Conservation (phyloP, 2,113 vertebrate genomes). For the Edolisoma coerulescens region DNA sequence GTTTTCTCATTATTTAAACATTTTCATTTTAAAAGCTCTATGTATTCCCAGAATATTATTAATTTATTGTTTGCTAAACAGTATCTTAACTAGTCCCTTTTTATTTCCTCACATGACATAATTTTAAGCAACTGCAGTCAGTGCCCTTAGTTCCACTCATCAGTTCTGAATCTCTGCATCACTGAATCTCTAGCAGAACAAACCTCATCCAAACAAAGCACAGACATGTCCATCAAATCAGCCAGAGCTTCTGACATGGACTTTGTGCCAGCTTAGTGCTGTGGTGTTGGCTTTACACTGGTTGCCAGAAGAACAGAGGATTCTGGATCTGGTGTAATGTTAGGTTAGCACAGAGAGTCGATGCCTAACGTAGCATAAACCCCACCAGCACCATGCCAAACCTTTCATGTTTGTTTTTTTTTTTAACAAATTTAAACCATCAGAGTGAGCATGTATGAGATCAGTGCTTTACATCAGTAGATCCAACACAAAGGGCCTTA, state of each 20-base stretch:
- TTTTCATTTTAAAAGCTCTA: not conserved
- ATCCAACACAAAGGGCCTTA: not conserved
- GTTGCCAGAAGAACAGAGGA: not conserved
- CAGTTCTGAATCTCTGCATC: not conserved
- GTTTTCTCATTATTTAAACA: conserved; percentile 12
- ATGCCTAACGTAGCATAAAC: not conserved
- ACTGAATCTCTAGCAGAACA: not conserved
- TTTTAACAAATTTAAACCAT: not conserved
- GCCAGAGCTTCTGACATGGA: not conserved
- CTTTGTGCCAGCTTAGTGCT: not conserved
- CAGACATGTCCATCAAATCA: not conserved
- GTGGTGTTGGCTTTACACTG: not conserved
- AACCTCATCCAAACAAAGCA: not conserved
- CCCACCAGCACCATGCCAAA: not conserved
- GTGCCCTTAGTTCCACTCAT: not conserved
- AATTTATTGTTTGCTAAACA: conserved; percentile 10
- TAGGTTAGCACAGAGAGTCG: not conserved
- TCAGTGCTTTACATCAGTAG: not conserved
- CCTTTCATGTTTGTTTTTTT: fast-evolving
- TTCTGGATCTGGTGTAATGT: not conserved
- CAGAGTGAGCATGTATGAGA: not conserved
- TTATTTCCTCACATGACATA: not conserved
- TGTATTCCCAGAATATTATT: not conserved
- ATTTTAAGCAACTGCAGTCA: not conserved
- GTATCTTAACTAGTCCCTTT: not conserved